Conservation (phyloP, 2,113 vertebrate genomes). For the Todiramphus chloris region DNA sequence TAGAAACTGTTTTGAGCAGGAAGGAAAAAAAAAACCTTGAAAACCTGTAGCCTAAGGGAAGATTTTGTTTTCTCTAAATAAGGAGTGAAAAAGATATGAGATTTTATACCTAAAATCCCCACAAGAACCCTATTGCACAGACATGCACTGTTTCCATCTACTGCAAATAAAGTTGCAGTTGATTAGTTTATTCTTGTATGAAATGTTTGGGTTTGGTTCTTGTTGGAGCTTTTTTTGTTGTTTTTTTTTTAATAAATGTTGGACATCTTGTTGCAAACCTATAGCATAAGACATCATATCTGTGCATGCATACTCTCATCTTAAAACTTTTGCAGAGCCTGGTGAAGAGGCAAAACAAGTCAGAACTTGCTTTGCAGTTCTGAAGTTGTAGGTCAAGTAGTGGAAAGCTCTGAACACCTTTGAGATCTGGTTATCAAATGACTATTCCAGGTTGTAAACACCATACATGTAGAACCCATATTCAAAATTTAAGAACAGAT, state of each 20-base stretch:
- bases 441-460: constrained; percentile 38
- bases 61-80: constrained; percentile 39
- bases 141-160: neutral
- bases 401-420: constrained; percentile 5
- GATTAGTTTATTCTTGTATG: neutral
- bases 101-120: constrained; percentile 2
- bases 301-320: neutral
- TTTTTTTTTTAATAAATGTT: neutral
- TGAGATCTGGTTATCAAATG: constrained; percentile 43
- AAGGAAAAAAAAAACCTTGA: neutral
- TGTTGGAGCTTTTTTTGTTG: neutral
- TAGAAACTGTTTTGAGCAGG: neutral
- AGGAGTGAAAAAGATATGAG: neutral
- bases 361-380: constrained; percentile 59
- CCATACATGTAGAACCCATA: neutral
- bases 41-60: neutral
- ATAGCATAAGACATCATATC: neutral
- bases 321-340: constrained; percentile 31
- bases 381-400: constrained; percentile 67
- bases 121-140: neutral
- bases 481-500: neutral
- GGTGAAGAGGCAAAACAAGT: constrained; percentile 58
- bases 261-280: neutral
- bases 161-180: neutral
- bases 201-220: neutral